phyloP scores from a whole-genome alignment of 2,888 invertebrate genomes.

The Meta bourneti region DNA sequence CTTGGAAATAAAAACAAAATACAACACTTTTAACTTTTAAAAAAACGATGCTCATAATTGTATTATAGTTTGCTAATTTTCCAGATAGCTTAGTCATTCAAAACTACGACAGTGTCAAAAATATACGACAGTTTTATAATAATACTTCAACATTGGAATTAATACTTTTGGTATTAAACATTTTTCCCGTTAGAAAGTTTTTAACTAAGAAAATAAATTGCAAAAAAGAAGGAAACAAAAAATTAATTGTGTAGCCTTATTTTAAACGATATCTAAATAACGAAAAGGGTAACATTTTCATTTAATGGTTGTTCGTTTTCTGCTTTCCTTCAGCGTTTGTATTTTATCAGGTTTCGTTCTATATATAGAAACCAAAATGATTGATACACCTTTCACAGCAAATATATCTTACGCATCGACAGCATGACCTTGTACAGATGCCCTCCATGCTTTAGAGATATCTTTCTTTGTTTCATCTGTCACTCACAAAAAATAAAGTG shows the following conservation, averaged over 20 bases:
- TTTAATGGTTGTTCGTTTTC: background rate
- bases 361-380: slow-evolving; percentile 20
- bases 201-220: too few species aligned
- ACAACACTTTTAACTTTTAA: too few species aligned
- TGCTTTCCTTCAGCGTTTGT: background rate
- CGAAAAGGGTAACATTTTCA: background rate
- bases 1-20: too few species aligned
- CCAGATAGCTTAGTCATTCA: too few species aligned
- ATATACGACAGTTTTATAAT: too few species aligned
- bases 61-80: too few species aligned
- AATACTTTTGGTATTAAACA: too few species aligned
- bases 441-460: background rate
- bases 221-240: too few species aligned
- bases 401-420: background rate
- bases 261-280: background rate
- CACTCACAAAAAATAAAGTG: background rate
- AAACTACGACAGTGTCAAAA: too few species aligned
- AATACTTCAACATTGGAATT: too few species aligned
- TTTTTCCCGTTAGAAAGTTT: too few species aligned
- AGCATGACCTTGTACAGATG: background rate
- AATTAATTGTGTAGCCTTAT: background rate
- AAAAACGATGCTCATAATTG: too few species aligned
- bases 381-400: slow-evolving; percentile 26
- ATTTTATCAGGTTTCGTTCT: background rate
- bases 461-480: background rate